Base-by-base conservation (phyloP, 2,797 vertebrate species). In the Pipistrellus nathusii region DNA sequence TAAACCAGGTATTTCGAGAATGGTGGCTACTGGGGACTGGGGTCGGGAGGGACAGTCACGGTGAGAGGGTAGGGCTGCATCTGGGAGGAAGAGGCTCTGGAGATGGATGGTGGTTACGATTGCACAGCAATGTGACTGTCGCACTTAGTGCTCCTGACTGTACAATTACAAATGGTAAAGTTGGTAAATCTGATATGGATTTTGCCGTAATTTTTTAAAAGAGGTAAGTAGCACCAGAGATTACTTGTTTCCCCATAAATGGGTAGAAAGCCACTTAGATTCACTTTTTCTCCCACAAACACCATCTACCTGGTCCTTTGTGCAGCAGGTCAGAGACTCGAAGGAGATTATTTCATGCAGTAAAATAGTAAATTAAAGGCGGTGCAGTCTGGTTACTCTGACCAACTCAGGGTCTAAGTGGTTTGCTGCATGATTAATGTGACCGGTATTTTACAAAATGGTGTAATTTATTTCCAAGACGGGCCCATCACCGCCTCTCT, bases 1-100 rank as follows among this genome's bases (percentile, higher is more conserved):
- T 72, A 14, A 55, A 69, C 68, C 53, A 85, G 88, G 38, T 48
- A 85, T n/a, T 80, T 69, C 78, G 66, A 68, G 88, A 81, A 55
- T 3, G 27, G 27, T 4, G 4, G 27, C 3, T 41, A n/a, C 13
- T 18, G 2, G 13, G 12, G n/a, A 9, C 46, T 11, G 46, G 46
- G 21, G 41, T 8, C 6, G n/a, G 15, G 12, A 8, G 4, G 13
- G 18, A 44, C 13, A 7, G 57, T 25, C 9, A 13, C 5, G 13
- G 27, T 2, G 10, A 38, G 41, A 32, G 27, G 25, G 25, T 4
- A 6, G 11, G 20, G 3, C 20, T 35, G 5, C 14, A 0, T 17
- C 41, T 12, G 41, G 68, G 32, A 64, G 9, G 27, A 18, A 30
- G 23, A 8, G 6, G 9, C 15, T 73, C 44, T 41, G 44, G 20